These are phyloP conservation scores for Gymnorhina tibicen DNA, from an alignment of 2,113 vertebrate species.

Conservation along the genomic window DNA sequence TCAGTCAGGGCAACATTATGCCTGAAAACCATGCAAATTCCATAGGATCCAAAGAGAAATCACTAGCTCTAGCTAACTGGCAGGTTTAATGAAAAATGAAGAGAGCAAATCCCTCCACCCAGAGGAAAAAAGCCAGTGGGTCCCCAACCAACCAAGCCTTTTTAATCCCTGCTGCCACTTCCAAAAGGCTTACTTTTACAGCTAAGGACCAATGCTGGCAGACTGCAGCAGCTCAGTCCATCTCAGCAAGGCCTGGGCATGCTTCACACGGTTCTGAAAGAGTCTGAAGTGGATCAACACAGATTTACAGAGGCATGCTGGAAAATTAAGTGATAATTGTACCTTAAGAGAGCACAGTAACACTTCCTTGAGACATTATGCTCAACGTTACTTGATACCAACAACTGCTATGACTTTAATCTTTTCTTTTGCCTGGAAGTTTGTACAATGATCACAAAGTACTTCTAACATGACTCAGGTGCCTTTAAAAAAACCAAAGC, in stretches of 20 bases:
- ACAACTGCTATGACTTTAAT: neutral
- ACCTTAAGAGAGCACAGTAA: neutral
- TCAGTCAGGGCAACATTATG: neutral
- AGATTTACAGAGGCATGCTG: neutral
- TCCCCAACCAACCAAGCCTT: neutral
- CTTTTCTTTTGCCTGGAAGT: neutral
- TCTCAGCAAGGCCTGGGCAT: neutral
- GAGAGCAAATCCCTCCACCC: neutral
- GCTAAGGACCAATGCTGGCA: neutral
- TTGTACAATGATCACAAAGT: neutral
- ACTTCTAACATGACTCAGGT: neutral
- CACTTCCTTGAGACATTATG: neutral
- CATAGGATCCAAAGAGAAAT: neutral
- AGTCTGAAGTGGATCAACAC: neutral
- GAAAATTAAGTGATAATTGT: neutral
- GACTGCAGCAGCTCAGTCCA: neutral
- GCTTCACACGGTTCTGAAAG: neutral
- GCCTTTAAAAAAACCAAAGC: neutral
- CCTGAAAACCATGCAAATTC: neutral
- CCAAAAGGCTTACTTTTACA: neutral
- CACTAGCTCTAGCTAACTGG: neutral
- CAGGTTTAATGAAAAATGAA: neutral
- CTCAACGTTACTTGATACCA: neutral
- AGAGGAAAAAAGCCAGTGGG: neutral
- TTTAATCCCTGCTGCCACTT: neutral